These are phyloP conservation scores for Thamnaconus septentrionalis DNA, from an alignment of 2,113 vertebrate genomes.

Conservation along the genomic window DNA sequence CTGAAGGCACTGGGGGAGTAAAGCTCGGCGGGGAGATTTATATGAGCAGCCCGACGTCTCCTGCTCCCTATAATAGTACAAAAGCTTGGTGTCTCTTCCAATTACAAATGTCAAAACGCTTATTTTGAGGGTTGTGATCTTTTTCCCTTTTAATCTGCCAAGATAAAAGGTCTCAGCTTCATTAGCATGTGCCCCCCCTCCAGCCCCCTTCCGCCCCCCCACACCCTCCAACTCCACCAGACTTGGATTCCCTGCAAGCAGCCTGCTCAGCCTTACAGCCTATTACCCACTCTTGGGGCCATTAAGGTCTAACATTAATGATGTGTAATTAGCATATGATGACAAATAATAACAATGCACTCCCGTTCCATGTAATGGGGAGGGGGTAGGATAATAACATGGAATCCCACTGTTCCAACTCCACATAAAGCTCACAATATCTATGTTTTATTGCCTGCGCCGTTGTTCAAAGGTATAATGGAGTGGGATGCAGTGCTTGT, in stretches of 20 bases:
- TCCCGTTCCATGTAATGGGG: conserved; percentile 86
- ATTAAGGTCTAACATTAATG: conserved; percentile 92
- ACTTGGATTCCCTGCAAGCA: conserved; percentile 72
- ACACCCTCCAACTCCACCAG: conserved; percentile 23
- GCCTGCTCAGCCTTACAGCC: conserved; percentile 79
- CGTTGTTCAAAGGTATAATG: conserved; percentile 75
- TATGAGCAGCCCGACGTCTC: conserved; percentile 64
- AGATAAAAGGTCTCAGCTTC: conserved; percentile 83
- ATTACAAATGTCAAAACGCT: conserved; percentile 85
- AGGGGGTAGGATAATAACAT: conserved; percentile 89
- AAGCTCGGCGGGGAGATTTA: conserved; percentile 65
- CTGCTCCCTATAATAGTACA: conserved; percentile 73
- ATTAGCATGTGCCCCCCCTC: conserved; percentile 76
- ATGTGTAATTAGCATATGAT: conserved; percentile 97
- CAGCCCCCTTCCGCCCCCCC: too few relatives aligned
- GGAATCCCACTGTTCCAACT: conserved; percentile 80
- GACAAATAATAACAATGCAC: conserved; percentile 91
- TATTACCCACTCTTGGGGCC: conserved; percentile 83
- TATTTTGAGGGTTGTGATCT: conserved; percentile 86
- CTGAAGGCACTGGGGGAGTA: conserved; percentile 69
- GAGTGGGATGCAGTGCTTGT: conserved; percentile 58
- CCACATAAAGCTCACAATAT: conserved; percentile 75
- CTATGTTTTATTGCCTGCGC: conserved; percentile 73
- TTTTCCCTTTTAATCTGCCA: conserved; percentile 82
- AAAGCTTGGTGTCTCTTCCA: conserved; percentile 81